Evolutionary conservation across 2,797 vertebrate genomes (phyloP), one percentile per base, ranked within the genome.

Genomic region (Acanthurus lineatus): DNA sequence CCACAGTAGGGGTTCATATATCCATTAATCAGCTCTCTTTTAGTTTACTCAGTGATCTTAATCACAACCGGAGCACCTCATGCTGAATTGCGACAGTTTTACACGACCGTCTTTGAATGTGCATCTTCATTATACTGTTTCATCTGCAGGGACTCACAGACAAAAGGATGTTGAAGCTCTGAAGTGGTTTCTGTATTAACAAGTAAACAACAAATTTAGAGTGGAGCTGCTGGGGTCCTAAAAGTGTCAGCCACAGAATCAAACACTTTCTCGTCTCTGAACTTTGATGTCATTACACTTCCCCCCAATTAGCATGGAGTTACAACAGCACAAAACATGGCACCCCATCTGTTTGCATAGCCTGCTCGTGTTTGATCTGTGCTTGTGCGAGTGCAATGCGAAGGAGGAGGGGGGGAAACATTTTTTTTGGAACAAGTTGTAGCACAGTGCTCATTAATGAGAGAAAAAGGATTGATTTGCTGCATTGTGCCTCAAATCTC

Each of bases 281-380:
- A 77, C 78, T 73, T 85, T 82, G 81, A 88, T 86, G 79, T 82
- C 60, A 81, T 54, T 77, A 72, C 77, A 77, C 66, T 87, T 61
- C 63, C 3, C 9, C 14, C 68, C 80, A 84, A 87, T 91, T 83
- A 90, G 69, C 52, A 76, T 73, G 66, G 53, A 61, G 48, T 52
- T 44, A 69, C 62, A 75, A 74, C 69, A 62, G 73, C 40, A 68
- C 65, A 70, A 82, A 85, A 82, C 77, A 79, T 57, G 62, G 28
- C 73, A 53, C 54, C 22, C 72, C 76, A 88, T 84, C 82, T 88
- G 77, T 82, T 88, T 77, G 80, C 63, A 53, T 45, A 56, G 59
- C 63, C 22, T 69, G 54, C 61, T 77, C 85, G 83, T 64, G 59
- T 86, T 84, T 87, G 79, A 89, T 88, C 81, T 22, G 35, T 40